A percentile compares a stretch with the other conserved stretches of the same genome.
Evolutionary conservation across 2,888 invertebrate genomes (phyloP).

Genomic region (Nysson spinosus): DNA sequence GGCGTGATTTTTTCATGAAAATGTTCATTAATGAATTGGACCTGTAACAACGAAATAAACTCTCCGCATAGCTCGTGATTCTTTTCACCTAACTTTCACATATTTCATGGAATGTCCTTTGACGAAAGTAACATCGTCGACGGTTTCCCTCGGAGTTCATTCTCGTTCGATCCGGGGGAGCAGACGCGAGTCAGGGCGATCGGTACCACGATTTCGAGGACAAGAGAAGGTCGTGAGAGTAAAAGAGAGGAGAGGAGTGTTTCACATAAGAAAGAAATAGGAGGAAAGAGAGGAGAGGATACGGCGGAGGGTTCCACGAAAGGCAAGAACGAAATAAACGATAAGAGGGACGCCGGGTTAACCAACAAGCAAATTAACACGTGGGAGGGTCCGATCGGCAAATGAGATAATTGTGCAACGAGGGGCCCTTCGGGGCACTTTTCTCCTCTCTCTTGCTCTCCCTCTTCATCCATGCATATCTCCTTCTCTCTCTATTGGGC

Average conservation of each 20-base stretch:
- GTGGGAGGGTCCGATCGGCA: slow-evolving; percentile 76
- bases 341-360: slow-evolving; percentile 62
- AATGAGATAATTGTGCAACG: slow-evolving; percentile 73
- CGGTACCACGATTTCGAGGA: slow-evolving; percentile 41
- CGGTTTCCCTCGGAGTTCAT: slow-evolving; percentile 7
- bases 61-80: too few species aligned
- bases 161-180: slow-evolving; percentile 15
- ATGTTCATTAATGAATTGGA: too few species aligned
- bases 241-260: slow-evolving; percentile 28
- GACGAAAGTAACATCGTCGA: background rate
- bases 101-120: background rate
- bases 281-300: slow-evolving; percentile 11
- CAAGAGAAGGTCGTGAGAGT: slow-evolving; percentile 45
- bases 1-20: too few species aligned
- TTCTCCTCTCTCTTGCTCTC: slow-evolving; percentile 1
- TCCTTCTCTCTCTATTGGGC: slow-evolving; percentile 17
- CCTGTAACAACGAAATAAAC: too few species aligned
- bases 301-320: slow-evolving; percentile 56
- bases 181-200: slow-evolving; percentile 36
- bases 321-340: slow-evolving; percentile 65
- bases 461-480: slow-evolving; percentile 16
- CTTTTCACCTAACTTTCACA: too few species aligned
- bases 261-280: slow-evolving; percentile 13
- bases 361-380: slow-evolving; percentile 77
- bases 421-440: slow-evolving; percentile 52